Conservation (phyloP, 2,113 vertebrate species). For the Colius striatus region DNA sequence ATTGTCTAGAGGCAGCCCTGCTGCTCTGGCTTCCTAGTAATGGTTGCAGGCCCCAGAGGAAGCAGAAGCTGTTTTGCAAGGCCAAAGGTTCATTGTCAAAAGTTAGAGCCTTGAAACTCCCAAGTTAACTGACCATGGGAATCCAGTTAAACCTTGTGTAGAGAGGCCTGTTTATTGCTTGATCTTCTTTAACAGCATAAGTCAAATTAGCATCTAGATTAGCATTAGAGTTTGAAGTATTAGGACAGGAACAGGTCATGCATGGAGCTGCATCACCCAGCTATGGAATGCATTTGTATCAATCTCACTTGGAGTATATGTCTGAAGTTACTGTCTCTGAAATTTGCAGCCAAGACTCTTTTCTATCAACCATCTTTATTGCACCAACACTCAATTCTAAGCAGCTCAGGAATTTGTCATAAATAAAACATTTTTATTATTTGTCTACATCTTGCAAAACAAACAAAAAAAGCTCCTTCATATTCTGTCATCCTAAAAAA, state of each 20-base stretch:
- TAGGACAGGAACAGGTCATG: background rate
- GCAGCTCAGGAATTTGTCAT: conserved; percentile 67
- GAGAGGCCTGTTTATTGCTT: too few species aligned
- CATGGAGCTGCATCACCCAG: background rate
- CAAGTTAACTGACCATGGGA: background rate
- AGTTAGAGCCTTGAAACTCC: background rate
- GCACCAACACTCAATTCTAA: conserved; percentile 16
- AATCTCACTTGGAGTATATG: background rate
- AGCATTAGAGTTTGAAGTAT: background rate
- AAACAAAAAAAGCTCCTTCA: conserved; percentile 6
- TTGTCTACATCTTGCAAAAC: conserved; percentile 60
- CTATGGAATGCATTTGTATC: background rate
- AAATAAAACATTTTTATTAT: conserved; percentile 75
- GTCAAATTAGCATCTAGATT: background rate
- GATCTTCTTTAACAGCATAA: background rate
- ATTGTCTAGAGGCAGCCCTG: background rate
- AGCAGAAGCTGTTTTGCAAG: background rate
- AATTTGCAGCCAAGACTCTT: background rate
- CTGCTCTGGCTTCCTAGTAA: background rate
- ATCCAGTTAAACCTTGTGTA: background rate
- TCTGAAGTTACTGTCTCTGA: background rate
- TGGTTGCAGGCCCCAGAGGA: background rate
- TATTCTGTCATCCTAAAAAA: conserved; percentile 49
- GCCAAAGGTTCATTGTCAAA: accelerated
- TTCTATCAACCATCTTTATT: conserved; percentile 23